Base-by-base conservation (phyloP, 2,888 invertebrate species). In the Chalcosyrphus nemorum region DNA sequence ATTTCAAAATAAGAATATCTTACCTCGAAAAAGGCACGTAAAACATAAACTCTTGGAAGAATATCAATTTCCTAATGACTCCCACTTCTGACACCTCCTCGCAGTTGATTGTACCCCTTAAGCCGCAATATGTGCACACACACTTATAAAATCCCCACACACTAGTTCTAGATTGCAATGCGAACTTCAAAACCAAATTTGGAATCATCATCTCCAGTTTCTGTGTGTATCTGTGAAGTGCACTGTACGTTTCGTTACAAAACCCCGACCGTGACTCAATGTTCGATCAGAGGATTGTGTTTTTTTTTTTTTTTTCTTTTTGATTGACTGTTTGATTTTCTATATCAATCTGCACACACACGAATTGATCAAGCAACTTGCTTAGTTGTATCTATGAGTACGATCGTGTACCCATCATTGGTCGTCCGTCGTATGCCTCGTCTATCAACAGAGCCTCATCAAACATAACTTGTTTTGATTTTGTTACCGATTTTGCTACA, bases 401-500 rank as follows among this genome's bases (percentile, higher is more conserved):
- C 50, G 56, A 75, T 66, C 38, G 11, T 66, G 45, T 47, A 47
- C 27, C 63, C 57, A 52, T 38, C 13, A 7, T 9, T n/a, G 38
- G 5, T 38, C 5, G 38, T 38, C n/a, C 47, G 47, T 19, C 38
- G 32, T n/a, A 11, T n/a, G 32, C 19, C 41, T 24, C 43, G 59
- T 66, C 71, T 47, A 77, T 74, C 77, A 68, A 56, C 66, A 47
- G 66, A 72, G 59, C 66, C 72, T 74, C 82, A 68, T 78, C 72
- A 74, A 63, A 77, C 65, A 80, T 84, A 84, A 84, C 84, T 84
- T 70, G 84, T 84, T 84, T 78, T 38, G 74, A 74, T 70, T 78
- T 80, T 84, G 84, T 84, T 84, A 80, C 84, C 84, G 84, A 84
- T 84, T 84, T 84, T 84, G 84, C 84, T 84, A 84, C 84, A 80